Conservation (phyloP, 2,113 vertebrate species). For the Tor tambroides region DNA sequence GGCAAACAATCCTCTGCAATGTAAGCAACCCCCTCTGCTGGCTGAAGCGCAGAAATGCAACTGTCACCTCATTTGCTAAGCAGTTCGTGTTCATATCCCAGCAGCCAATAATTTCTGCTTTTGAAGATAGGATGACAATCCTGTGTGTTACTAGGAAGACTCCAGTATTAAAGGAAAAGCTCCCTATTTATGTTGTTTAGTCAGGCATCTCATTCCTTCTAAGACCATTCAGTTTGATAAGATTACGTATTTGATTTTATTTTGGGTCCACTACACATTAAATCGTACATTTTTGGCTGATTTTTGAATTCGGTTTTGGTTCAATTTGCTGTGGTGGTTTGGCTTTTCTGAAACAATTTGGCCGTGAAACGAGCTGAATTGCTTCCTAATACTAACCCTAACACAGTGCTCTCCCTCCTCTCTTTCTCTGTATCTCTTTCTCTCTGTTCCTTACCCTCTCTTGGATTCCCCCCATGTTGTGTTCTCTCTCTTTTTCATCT, state of each 20-base stretch:
- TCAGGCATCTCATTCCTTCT: neutral
- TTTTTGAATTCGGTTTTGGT: neutral
- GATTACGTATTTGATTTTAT: constrained; percentile 3
- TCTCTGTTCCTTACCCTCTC: constrained; percentile 45
- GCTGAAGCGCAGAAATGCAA: constrained; percentile 1
- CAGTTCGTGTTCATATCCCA: constrained; percentile 47
- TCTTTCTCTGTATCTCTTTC: constrained; percentile 50
- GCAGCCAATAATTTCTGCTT: constrained; percentile 65
- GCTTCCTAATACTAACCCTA: constrained; percentile 77
- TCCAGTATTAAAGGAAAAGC: constrained; percentile 22
- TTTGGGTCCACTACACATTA: neutral
- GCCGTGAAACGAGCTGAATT: constrained; percentile 67
- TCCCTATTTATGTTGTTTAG: neutral
- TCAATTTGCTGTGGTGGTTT: constrained; percentile 59
- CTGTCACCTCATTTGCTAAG: constrained; percentile 61
- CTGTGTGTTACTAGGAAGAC: constrained; percentile 70
- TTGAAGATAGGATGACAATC: constrained; percentile 54
- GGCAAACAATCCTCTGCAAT: neutral
- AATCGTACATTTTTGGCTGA: constrained; percentile 10
- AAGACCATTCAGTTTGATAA: neutral
- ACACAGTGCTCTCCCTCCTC: constrained; percentile 69
- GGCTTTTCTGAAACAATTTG: constrained; percentile 60
- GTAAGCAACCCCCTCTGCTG: constrained; percentile 62
- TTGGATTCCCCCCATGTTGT: constrained; percentile 56
- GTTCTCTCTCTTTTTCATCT: constrained; percentile 36